These are phyloP conservation scores for Pachydiplax longipennis DNA, from an alignment of 2,888 invertebrate genomes.

Conservation along the genomic window DNA sequence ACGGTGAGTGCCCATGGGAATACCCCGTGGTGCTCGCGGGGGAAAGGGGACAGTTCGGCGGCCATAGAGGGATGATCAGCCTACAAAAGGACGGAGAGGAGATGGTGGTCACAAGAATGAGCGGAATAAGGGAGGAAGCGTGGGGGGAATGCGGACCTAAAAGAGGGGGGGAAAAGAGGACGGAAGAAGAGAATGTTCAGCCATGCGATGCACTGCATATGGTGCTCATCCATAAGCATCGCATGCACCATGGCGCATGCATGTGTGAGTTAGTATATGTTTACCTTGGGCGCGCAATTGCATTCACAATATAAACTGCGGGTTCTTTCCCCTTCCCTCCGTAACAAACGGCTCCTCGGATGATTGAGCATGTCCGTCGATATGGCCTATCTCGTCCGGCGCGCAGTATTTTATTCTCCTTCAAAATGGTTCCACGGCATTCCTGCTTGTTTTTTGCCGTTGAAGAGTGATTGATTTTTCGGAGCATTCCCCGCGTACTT, in stretches of 20 bases:
- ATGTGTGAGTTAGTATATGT: constrained; percentile 3
- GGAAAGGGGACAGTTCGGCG: background rate
- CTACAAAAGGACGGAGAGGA: background rate
- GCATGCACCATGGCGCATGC: background rate
- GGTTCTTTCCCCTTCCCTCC: background rate
- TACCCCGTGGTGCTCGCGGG: background rate
- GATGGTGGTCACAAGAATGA: background rate
- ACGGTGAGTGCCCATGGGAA: constrained; percentile 21
- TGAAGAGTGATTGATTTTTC: background rate
- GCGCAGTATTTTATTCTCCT: background rate
- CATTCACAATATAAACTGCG: background rate
- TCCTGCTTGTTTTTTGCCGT: background rate
- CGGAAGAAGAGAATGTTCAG: constrained; percentile 3
- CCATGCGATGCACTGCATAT: background rate
- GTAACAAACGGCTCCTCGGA: background rate
- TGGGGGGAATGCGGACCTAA: background rate
- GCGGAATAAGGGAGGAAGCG: background rate
- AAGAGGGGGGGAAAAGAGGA: background rate
- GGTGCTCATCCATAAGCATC: constrained; percentile 3
- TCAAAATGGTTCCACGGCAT: background rate
- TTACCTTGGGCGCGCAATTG: constrained; percentile 17
- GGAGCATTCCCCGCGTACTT: background rate
- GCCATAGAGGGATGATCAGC: constrained; percentile 10
- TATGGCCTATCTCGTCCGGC: background rate
- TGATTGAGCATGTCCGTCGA: constrained; percentile 12